Evolutionary conservation across 2,888 invertebrate genomes (phyloP).

Genomic region (Phyllotreta striolata): DNA sequence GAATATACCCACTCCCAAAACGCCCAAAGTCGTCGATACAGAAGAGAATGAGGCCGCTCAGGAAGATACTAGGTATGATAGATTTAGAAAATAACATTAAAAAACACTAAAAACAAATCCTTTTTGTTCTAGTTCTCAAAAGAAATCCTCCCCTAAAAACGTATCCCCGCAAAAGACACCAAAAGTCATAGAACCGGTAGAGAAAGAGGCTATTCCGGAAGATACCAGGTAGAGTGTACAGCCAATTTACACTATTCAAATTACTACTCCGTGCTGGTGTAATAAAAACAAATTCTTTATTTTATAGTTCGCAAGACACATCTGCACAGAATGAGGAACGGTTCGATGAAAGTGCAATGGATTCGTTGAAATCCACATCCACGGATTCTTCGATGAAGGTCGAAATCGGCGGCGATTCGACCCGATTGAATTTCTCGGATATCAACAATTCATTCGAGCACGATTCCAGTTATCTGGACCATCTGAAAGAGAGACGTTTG

Average conservation of each 20-base stretch:
- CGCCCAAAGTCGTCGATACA: conserved; percentile 51
- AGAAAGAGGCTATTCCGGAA: too few relatives aligned
- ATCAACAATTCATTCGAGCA: conserved; percentile 35
- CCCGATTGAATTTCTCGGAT: conserved; percentile 50
- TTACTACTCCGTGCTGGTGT: not conserved
- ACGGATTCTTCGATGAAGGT: conserved; percentile 52
- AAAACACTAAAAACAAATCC: not conserved
- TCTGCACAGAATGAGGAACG: conserved; percentile 39
- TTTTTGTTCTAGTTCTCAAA: too few relatives aligned
- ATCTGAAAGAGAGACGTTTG: conserved; percentile 37
- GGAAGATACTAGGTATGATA: conserved; percentile 24
- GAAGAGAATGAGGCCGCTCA: conserved; percentile 34
- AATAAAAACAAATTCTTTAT: too few relatives aligned
- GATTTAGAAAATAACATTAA: conserved; percentile 5
- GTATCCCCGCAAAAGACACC: too few relatives aligned
- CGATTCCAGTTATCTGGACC: conserved; percentile 38
- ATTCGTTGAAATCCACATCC: conserved; percentile 38
- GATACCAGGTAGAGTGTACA: too few relatives aligned
- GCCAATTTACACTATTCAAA: too few relatives aligned
- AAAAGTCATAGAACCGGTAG: too few relatives aligned
- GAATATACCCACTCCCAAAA: conserved; percentile 58
- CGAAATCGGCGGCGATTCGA: conserved; percentile 53
- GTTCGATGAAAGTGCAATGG: conserved; percentile 8
- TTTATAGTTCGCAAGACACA: conserved; percentile 31
- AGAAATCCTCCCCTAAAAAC: too few relatives aligned